Evolutionary conservation across 2,888 invertebrate genomes (phyloP).

Genomic region (Idaea aversata): DNA sequence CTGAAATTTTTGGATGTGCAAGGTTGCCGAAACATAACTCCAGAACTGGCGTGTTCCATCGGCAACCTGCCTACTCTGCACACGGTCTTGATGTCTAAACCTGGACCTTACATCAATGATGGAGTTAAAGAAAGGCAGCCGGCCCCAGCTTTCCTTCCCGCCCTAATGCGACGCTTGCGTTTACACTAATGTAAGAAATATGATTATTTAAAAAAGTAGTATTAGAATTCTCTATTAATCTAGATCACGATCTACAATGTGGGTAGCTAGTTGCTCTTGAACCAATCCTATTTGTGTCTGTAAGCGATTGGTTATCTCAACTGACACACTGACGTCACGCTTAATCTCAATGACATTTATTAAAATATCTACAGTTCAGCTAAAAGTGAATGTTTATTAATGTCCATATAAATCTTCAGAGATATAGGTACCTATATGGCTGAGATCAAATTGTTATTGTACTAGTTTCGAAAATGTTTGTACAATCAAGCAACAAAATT

Average conservation of each 20-base stretch:
- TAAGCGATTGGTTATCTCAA: neutral
- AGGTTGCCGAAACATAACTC: constrained; percentile 73
- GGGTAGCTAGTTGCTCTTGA: neutral
- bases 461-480: no score
- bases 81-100: constrained; percentile 71
- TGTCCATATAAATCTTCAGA: no score
- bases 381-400: neutral
- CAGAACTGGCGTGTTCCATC: constrained; percentile 67
- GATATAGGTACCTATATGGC: no score
- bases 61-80: constrained; percentile 62
- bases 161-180: constrained; percentile 63
- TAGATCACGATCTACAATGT: no score
- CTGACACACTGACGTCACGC: neutral
- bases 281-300: neutral
- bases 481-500: no score
- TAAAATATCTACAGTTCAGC: neutral
- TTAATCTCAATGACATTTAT: neutral
- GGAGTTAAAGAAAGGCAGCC: constrained; percentile 60
- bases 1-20: constrained; percentile 81
- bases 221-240: no score
- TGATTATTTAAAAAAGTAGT: no score
- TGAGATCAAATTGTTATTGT: no score
- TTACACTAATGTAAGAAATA: constrained; percentile 42
- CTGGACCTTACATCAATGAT: constrained; percentile 67
- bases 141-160: constrained; percentile 63